A percentile compares a stretch with the other conserved stretches of the same genome.
Conservation (phyloP, 2,113 vertebrate genomes). For the Dermatemys mawii region DNA sequence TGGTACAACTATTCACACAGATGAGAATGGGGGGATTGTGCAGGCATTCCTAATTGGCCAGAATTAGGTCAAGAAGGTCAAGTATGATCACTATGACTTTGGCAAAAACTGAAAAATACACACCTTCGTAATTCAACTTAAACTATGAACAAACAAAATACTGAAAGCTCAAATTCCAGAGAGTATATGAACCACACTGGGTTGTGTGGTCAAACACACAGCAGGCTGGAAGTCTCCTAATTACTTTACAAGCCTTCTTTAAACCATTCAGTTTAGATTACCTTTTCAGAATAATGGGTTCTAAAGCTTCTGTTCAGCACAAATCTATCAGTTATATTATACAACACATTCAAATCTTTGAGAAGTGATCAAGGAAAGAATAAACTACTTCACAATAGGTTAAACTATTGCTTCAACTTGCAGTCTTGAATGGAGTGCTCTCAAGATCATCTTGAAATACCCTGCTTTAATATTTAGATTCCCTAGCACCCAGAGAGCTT, state of each 20-base stretch:
- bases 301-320: slow-evolving; percentile 71
- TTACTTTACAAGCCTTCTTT: slow-evolving; percentile 62
- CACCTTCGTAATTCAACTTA: not conserved
- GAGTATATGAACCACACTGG: slow-evolving; percentile 19
- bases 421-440: slow-evolving; percentile 61
- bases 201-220: slow-evolving; percentile 37
- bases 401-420: slow-evolving; percentile 65
- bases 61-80: not conserved
- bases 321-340: slow-evolving; percentile 65
- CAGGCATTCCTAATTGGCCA: slow-evolving; percentile 33
- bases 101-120: not conserved
- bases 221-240: slow-evolving; percentile 52
- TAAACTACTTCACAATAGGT: slow-evolving; percentile 67
- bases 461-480: slow-evolving; percentile 71
- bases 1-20: not conserved
- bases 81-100: slow-evolving; percentile 20
- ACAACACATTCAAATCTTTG: slow-evolving; percentile 56
- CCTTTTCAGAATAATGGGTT: slow-evolving; percentile 68
- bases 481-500: slow-evolving; percentile 50
- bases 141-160: not conserved
- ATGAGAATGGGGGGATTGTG: slow-evolving; percentile 9
- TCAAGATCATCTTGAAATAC: slow-evolving; percentile 61
- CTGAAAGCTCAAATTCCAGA: not conserved
- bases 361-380: slow-evolving; percentile 69
- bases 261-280: slow-evolving; percentile 63